These are phyloP conservation scores for Sylvilagus bachmani DNA, from an alignment of 2,113 vertebrate genomes.

Conservation along the genomic window DNA sequence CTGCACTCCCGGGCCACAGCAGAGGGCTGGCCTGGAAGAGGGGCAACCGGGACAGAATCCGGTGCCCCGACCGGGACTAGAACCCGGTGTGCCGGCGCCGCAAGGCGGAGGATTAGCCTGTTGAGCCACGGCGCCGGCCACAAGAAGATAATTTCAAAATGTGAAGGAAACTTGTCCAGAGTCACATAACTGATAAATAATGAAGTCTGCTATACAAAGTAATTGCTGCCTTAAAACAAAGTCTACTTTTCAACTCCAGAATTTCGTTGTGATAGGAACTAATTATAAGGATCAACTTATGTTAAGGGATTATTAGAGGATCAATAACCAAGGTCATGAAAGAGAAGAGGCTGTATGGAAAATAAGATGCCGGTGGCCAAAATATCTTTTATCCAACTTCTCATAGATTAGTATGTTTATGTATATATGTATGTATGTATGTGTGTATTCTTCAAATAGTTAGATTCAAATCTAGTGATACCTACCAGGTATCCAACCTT, in stretches of 20 bases:
- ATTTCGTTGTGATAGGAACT: not conserved
- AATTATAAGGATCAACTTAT: not conserved
- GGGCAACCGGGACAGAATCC: too few species aligned
- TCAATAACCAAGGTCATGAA: not conserved
- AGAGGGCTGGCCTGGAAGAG: too few species aligned
- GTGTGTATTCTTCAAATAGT: constrained; percentile 21
- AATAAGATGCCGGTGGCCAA: not conserved
- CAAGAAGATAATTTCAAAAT: not conserved
- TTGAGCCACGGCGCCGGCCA: too few species aligned
- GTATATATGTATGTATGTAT: not conserved
- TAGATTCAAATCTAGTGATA: not conserved
- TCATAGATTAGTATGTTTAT: not conserved
- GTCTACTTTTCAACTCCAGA: not conserved
- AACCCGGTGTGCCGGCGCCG: too few species aligned
- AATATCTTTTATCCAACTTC: not conserved
- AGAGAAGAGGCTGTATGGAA: constrained; percentile 27
- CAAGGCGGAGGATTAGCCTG: too few species aligned
- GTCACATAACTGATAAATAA: not conserved
- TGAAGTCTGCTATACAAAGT: not conserved
- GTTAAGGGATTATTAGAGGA: not conserved
- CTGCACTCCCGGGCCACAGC: too few species aligned
- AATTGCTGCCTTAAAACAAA: not conserved
- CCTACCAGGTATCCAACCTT: not conserved
- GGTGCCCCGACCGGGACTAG: too few species aligned
- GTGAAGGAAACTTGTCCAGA: not conserved